phyloP scores from a whole-genome alignment of 2,797 vertebrate genomes.

The Melanotaenia maccullochi region DNA sequence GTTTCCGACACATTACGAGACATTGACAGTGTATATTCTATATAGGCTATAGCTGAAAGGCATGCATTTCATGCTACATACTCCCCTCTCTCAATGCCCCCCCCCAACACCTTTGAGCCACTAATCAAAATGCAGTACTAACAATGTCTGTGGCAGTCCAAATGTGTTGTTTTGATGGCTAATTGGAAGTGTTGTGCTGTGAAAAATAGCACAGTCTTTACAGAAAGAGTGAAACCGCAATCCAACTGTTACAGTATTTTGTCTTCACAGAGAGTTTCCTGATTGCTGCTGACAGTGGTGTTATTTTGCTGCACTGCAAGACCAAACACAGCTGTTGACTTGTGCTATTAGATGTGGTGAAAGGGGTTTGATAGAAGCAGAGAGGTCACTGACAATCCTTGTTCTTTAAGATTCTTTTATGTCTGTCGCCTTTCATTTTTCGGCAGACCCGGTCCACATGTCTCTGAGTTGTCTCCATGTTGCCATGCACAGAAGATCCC shows the following conservation, averaged over 20 bases:
- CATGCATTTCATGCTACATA: no score
- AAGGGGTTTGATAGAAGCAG: constrained; percentile 9
- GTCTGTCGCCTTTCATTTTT: constrained; percentile 41
- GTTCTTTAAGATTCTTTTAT: constrained; percentile 27
- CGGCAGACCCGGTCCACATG: constrained; percentile 10
- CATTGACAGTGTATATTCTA: no score
- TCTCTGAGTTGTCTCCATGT: constrained; percentile 30
- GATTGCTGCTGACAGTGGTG: constrained; percentile 6
- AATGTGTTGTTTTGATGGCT: constrained; percentile 4
- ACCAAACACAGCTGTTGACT: constrained; percentile 30
- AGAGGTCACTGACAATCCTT: constrained; percentile 25
- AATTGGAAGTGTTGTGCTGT: constrained; percentile 5
- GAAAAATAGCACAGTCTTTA: background rate
- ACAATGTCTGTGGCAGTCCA: background rate
- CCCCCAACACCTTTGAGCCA: no score
- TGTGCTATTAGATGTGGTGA: constrained; percentile 10
- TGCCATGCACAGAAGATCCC: background rate
- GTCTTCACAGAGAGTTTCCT: constrained; percentile 2
- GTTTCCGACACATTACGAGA: no score
- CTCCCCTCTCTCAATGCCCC: no score
- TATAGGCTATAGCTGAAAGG: no score
- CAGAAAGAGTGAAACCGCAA: background rate
- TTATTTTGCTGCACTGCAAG: constrained; percentile 20
- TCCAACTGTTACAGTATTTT: constrained; percentile 6
- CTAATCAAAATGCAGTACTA: background rate